Conservation (phyloP, 2,888 invertebrate species). For the Nemoura dubitans region DNA sequence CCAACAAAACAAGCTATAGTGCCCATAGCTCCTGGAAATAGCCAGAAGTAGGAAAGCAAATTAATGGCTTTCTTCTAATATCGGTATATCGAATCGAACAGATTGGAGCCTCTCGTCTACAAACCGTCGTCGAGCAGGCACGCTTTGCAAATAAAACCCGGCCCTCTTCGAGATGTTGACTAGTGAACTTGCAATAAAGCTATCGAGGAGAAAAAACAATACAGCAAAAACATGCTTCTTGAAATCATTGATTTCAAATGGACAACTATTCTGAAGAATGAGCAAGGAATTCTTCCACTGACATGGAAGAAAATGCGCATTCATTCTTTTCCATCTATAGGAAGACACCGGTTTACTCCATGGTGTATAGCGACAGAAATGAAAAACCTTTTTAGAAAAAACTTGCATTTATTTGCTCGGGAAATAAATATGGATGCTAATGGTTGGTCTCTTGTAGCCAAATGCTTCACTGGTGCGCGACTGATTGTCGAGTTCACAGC, state of each 20-base stretch:
- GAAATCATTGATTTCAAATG: conserved; percentile 2
- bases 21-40: conserved; percentile 18
- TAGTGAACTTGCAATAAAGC: conserved; percentile 12
- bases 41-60: conserved; percentile 18
- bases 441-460: neutral
- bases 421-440: neutral
- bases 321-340: neutral
- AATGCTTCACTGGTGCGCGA: neutral
- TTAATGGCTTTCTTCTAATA: conserved; percentile 32
- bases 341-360: neutral
- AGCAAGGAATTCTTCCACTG: neutral
- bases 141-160: neutral
- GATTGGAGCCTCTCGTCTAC: neutral
- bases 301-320: neutral
- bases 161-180: neutral
- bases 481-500: neutral
- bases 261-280: neutral
- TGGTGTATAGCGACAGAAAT: neutral
- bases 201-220: neutral
- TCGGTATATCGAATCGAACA: conserved; percentile 10
- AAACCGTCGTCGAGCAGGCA: neutral
- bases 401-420: neutral
- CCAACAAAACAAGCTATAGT: neutral
- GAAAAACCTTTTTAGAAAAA: neutral
- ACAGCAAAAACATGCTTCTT: neutral